Percentiles rank a stretch among this genome's conserved stretches.
phyloP scores from a whole-genome alignment of 1,140 invertebrate genomes.

The Ceratina calcarata region DNA sequence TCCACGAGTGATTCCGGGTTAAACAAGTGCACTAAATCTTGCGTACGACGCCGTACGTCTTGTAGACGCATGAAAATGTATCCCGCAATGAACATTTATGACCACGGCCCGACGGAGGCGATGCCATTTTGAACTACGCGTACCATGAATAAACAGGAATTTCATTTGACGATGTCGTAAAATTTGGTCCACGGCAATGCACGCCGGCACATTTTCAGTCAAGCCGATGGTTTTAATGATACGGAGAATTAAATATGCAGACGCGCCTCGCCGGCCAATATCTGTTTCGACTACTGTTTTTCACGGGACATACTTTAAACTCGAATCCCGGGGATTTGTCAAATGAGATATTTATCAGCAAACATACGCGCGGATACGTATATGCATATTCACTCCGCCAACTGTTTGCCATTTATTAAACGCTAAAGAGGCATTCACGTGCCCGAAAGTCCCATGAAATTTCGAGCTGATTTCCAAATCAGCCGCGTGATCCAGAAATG shows the following conservation, averaged over 20 bases:
- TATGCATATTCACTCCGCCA: background rate
- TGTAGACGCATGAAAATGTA: slow-evolving; percentile 12
- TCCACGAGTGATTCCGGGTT: background rate
- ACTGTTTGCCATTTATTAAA: slow-evolving; percentile 37
- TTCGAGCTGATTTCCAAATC: slow-evolving; percentile 3
- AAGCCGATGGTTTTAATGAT: slow-evolving; percentile 52
- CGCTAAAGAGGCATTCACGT: slow-evolving; percentile 12
- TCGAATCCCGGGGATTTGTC: background rate
- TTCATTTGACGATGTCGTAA: slow-evolving; percentile 60
- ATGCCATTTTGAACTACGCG: slow-evolving; percentile 52
- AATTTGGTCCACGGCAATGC: slow-evolving; percentile 22
- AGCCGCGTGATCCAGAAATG: background rate
- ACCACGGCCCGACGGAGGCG: background rate
- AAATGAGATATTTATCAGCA: slow-evolving; percentile 35
- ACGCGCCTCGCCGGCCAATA: slow-evolving; percentile 11
- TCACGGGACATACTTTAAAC: slow-evolving; percentile 4
- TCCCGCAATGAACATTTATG: slow-evolving; percentile 22
- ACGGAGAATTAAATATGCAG: slow-evolving; percentile 53
- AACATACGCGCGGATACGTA: background rate
- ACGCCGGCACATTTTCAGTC: slow-evolving; percentile 21
- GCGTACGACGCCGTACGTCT: background rate
- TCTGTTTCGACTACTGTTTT: slow-evolving; percentile 7
- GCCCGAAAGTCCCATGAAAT: slow-evolving; percentile 13
- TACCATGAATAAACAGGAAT: slow-evolving; percentile 55
- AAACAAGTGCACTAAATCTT: background rate